Evolutionary conservation across 1,140 invertebrate species (phyloP).

Genomic region (Leptopilina boulardi): DNA sequence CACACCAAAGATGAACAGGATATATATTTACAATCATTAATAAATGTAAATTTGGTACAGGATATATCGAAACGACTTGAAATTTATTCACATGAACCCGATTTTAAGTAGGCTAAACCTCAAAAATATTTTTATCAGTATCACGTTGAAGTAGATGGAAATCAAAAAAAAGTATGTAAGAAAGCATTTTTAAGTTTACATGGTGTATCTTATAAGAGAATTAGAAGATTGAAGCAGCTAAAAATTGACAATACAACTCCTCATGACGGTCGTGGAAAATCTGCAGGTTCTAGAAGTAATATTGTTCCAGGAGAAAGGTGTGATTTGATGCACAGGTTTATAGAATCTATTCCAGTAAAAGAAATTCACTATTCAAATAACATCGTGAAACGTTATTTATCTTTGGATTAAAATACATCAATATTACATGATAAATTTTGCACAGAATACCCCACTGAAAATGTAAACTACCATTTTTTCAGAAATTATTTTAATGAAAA

Average conservation of each 20-base stretch:
- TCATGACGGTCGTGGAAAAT: background rate
- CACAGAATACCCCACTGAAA: background rate
- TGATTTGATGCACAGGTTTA: background rate
- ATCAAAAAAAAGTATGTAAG: background rate
- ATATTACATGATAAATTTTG: background rate
- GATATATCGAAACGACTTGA: background rate
- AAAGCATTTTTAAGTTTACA: background rate
- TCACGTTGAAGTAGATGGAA: background rate
- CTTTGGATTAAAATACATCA: background rate
- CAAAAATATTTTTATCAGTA: background rate
- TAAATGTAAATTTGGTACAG: background rate
- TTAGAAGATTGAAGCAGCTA: background rate
- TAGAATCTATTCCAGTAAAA: background rate
- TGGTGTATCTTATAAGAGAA: background rate
- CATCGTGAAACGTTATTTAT: background rate
- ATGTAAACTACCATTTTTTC: conserved; percentile 43
- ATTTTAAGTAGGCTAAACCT: background rate
- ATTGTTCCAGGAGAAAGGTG: background rate
- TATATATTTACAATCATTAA: background rate
- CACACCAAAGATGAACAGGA: background rate
- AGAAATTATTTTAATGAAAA: conserved; percentile 49
- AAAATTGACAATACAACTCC: background rate
- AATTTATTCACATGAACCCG: background rate
- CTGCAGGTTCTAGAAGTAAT: background rate
- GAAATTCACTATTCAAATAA: background rate